Conservation (phyloP, 2,888 invertebrate genomes). For the Romanomermis culicivorax region DNA sequence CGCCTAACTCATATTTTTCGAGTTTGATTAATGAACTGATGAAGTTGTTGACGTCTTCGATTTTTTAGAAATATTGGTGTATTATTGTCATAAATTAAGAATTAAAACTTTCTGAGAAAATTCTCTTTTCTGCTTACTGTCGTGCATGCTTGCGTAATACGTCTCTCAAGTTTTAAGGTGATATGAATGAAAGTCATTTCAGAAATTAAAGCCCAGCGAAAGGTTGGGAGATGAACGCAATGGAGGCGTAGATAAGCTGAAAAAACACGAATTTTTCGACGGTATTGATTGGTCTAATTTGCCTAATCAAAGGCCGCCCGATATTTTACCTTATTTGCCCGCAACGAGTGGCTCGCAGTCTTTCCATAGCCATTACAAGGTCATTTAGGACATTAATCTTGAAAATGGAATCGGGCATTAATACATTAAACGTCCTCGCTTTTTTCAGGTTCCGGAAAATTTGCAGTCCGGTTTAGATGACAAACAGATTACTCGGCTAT, state of each 20-base stretch:
- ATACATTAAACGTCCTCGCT: not conserved
- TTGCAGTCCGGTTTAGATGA: slow-evolving; percentile 69
- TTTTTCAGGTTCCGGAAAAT: slow-evolving; percentile 36
- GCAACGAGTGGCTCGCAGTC: slow-evolving; percentile 47
- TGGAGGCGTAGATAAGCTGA: slow-evolving; percentile 59
- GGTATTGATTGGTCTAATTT: slow-evolving; percentile 61
- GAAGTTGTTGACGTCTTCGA: no score
- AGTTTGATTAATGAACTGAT: no score
- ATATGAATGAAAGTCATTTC: no score
- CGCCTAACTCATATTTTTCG: no score
- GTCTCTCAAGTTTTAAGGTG: no score
- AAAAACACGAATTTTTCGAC: slow-evolving; percentile 63
- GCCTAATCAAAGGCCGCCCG: slow-evolving; percentile 53
- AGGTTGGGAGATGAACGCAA: slow-evolving; percentile 65
- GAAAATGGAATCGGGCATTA: not conserved
- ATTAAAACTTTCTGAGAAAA: not conserved
- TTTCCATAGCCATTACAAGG: slow-evolving; percentile 41
- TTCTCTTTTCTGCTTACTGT: not conserved
- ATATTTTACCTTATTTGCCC: slow-evolving; percentile 56
- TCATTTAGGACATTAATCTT: slow-evolving; percentile 8
- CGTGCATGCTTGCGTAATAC: no score
- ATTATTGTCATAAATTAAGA: no score
- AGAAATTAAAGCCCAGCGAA: slow-evolving; percentile 49
- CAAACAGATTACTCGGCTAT: slow-evolving; percentile 51
- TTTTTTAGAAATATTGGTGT: no score